Evolutionary conservation across 1,140 invertebrate species (phyloP).

Genomic region (Procambarus clarkii): DNA sequence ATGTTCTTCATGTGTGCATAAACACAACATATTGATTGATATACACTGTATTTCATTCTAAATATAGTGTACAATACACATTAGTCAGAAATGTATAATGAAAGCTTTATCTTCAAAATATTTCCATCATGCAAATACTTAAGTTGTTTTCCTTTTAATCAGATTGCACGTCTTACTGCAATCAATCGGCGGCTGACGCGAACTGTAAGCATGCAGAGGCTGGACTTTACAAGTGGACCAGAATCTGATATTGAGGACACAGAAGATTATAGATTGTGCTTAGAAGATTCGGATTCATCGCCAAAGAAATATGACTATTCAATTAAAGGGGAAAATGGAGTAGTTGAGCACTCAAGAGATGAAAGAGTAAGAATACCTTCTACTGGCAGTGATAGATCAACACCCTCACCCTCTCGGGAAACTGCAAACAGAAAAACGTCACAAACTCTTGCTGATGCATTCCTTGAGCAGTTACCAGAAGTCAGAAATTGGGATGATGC

Average conservation of each 20-base stretch:
- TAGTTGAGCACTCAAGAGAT: neutral
- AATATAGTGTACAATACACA: neutral
- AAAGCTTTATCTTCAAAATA: neutral
- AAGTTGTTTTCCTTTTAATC: neutral
- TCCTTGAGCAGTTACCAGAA: conserved; percentile 71
- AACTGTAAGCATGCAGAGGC: conserved; percentile 56
- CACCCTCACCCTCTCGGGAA: conserved; percentile 38
- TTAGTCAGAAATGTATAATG: neutral
- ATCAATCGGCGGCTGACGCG: conserved; percentile 68
- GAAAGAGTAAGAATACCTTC: conserved; percentile 52
- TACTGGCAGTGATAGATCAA: conserved; percentile 51
- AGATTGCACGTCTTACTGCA: conserved; percentile 70
- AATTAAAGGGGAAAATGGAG: conserved; percentile 29
- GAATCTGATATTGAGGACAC: conserved; percentile 70
- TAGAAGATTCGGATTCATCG: conserved; percentile 49
- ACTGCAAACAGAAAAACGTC: conserved; percentile 63
- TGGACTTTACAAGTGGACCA: conserved; percentile 67
- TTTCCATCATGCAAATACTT: neutral
- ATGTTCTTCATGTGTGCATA: too few relatives aligned
- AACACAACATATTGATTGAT: too few relatives aligned
- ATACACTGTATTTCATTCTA: too few relatives aligned
- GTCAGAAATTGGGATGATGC: conserved; percentile 44
- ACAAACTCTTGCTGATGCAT: conserved; percentile 70
- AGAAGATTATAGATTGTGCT: conserved; percentile 66
- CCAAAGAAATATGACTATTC: conserved; percentile 34